Percentiles rank a stretch among this genome's conserved stretches.
phyloP scores from a whole-genome alignment of 1,140 invertebrate genomes.

The Apis cerana region DNA sequence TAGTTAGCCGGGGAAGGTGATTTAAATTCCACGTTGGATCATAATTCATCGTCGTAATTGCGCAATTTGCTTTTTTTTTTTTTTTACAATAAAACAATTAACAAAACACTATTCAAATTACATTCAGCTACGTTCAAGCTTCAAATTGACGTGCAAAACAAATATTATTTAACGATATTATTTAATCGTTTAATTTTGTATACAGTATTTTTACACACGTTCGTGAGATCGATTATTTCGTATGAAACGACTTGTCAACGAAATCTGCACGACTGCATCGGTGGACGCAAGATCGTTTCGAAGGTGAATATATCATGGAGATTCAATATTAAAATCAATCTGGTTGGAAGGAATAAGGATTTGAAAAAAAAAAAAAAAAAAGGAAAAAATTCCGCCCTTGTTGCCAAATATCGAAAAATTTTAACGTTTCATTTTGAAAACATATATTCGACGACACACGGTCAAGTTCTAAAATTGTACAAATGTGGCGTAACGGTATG shows the following conservation, averaged over 20 bases:
- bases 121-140: too few species aligned
- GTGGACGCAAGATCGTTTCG: neutral
- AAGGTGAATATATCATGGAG: neutral
- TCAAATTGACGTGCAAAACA: too few species aligned
- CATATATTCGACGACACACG: neutral
- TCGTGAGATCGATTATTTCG: too few species aligned
- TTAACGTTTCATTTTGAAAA: neutral
- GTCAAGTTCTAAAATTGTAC: neutral
- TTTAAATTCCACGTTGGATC: too few species aligned
- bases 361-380: neutral
- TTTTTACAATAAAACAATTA: too few species aligned
- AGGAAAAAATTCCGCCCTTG: neutral
- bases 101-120: too few species aligned
- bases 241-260: too few species aligned
- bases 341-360: neutral
- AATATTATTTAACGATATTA: too few species aligned
- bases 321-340: neutral
- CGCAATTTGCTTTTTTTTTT: neutral
- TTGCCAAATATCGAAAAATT: neutral
- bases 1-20: too few species aligned
- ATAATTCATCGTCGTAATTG: too few species aligned
- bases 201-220: too few species aligned
- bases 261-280: neutral
- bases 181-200: too few species aligned
- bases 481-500: neutral